Base-by-base conservation (phyloP, 2,113 vertebrate genomes). In the Beaufortia kweichowensis region DNA sequence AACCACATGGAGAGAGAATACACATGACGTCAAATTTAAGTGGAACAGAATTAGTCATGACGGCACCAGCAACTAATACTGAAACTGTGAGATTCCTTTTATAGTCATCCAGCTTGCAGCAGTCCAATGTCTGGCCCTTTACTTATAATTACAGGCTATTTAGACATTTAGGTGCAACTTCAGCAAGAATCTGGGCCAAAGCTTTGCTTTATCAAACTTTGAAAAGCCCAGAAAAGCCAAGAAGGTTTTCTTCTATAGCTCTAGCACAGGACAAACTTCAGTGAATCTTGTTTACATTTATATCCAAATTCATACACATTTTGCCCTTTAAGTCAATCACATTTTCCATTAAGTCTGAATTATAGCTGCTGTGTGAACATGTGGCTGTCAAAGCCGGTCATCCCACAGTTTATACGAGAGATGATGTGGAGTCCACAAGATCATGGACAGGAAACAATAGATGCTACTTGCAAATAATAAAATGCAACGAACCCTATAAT, bases 91-190 rank as follows among this genome's bases (percentile, higher is more conserved):
- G 67, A 50, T 61, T 63, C 61, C 74, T 77, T 82, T 83, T 69
- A 83, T 63, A 80, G 74, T 17, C 28, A 28, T 68, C 28, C 67
- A 63, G 67, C 63, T 23, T 19, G 50, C 64, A 70, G 65, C 65
- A 72, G 11, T 43, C 55, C 61, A 43, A 66, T 26, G 55, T 35
- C 81, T 77, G 72, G 61, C 62, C 73, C 41, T 14, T 65, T 50
- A 33, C 28, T 77, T 72, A 72, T 68, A 77, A 76, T 76, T 72
- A 48, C 62, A 79, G 67, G 28, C 74, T 53, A 74, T 77, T 76
- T 76, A 33, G 9, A 77, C 56, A 46, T 79, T 79, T 70, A 19
- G 9, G 65, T 64, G 78, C 68, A 80, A 69, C 74, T 43, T 83
- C 81, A 80, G 75, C 81, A 69, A 77, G 62, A 76, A 77, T 35